Conservation (phyloP, 1,140 invertebrate genomes). For the Drosophila neocordata region DNA sequence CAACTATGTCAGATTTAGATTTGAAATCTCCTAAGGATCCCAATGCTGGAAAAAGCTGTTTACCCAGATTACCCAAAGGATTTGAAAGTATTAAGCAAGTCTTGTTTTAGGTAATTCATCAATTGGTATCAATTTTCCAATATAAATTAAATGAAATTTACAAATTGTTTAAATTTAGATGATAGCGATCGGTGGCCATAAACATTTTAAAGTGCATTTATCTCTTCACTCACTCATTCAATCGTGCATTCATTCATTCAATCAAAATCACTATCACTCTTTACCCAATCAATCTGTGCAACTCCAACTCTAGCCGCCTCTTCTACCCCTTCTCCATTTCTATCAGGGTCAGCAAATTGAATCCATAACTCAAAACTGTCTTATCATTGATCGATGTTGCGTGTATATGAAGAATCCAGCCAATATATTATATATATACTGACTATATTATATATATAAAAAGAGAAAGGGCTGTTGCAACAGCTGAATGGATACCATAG, state of each 20-base stretch:
- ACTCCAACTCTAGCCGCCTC: background rate
- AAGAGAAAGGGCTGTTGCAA: slow-evolving; percentile 45
- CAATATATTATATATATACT: background rate
- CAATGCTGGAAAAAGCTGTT: too few species aligned
- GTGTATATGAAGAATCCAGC: slow-evolving; percentile 38
- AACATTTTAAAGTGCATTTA: background rate
- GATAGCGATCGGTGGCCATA: background rate
- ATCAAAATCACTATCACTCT: background rate
- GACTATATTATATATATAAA: slow-evolving; percentile 8
- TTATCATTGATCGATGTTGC: slow-evolving; percentile 61
- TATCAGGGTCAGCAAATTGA: slow-evolving; percentile 57
- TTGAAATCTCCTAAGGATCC: too few species aligned
- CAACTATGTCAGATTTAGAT: too few species aligned
- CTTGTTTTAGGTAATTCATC: too few species aligned
- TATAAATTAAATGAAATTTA: too few species aligned
- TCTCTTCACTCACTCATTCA: background rate
- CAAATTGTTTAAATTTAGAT: background rate
- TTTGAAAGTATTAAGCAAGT: too few species aligned
- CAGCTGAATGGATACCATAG: background rate
- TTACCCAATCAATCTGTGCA: slow-evolving; percentile 2
- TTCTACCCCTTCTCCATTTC: background rate
- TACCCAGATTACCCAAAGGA: too few species aligned
- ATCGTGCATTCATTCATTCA: background rate
- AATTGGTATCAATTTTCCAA: too few species aligned
- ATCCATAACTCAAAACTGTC: slow-evolving; percentile 59